Conservation (phyloP, 2,113 vertebrate species). For the Dendrocopos noguchii region DNA sequence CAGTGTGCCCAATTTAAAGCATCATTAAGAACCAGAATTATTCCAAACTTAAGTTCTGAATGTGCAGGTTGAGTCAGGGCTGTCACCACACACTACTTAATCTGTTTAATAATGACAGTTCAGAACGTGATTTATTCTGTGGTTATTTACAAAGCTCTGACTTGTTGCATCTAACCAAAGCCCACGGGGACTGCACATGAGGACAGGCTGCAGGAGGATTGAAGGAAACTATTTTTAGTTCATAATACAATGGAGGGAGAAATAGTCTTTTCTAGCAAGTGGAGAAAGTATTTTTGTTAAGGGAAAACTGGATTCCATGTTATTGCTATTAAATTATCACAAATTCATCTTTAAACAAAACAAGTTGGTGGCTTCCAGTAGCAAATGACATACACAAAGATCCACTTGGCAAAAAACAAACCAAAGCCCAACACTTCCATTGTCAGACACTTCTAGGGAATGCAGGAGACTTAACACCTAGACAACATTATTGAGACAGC, state of each 20-base stretch:
- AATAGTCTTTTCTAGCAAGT: not conserved
- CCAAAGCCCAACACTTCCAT: not conserved
- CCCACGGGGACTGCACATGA: not conserved
- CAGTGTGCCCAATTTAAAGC: not conserved
- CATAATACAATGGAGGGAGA: not conserved
- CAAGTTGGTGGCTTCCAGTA: not conserved
- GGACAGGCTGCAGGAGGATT: not conserved
- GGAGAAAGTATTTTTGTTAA: not conserved
- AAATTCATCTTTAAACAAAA: not conserved
- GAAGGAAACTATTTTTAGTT: not conserved
- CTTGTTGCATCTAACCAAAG: not conserved
- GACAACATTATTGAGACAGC: not conserved
- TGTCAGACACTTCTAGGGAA: not conserved
- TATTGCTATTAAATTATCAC: not conserved
- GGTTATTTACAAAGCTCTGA: not conserved
- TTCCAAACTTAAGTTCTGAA: not conserved
- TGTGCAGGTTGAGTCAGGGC: not conserved
- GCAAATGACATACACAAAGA: not conserved
- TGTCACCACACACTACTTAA: not conserved
- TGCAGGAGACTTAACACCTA: constrained; percentile 4
- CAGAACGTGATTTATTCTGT: not conserved
- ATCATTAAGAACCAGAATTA: not conserved
- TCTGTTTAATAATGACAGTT: not conserved
- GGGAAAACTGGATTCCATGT: not conserved
- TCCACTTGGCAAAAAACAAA: not conserved